Evolutionary conservation across 2,797 vertebrate genomes (phyloP).

Genomic region (Aythya fuligula): DNA sequence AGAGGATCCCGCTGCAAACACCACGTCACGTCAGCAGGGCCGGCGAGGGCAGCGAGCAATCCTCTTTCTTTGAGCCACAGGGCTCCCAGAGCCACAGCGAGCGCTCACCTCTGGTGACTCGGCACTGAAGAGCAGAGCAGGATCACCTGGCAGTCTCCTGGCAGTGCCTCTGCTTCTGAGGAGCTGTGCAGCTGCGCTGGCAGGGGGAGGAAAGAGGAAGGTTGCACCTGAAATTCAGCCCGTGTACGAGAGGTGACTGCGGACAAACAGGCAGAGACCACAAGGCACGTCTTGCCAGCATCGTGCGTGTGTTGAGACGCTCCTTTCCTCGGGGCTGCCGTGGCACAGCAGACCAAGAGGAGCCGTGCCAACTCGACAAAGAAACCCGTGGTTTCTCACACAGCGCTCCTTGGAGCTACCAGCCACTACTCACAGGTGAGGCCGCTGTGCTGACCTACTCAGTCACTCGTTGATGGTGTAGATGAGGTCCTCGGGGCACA

Average conservation of each 20-base stretch:
- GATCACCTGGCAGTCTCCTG: too few relatives aligned
- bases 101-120: neutral
- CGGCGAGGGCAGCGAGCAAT: rapidly evolving
- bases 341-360: neutral
- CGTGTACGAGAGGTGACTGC: neutral
- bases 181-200: neutral
- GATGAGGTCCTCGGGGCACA: neutral
- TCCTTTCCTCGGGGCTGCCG: neutral
- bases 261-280: neutral
- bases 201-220: neutral
- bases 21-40: rapidly evolving
- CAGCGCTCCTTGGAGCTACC: neutral
- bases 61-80: neutral
- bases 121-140: neutral
- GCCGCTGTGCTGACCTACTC: neutral
- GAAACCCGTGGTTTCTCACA: neutral
- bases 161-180: neutral
- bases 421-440: neutral
- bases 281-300: neutral
- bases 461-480: neutral
- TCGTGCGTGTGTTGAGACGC: neutral
- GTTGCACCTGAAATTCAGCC: neutral
- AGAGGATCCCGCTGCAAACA: neutral
- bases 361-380: neutral
- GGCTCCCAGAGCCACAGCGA: neutral